Base-by-base conservation (phyloP, 2,113 vertebrate genomes). In the Oryzias woworae region DNA sequence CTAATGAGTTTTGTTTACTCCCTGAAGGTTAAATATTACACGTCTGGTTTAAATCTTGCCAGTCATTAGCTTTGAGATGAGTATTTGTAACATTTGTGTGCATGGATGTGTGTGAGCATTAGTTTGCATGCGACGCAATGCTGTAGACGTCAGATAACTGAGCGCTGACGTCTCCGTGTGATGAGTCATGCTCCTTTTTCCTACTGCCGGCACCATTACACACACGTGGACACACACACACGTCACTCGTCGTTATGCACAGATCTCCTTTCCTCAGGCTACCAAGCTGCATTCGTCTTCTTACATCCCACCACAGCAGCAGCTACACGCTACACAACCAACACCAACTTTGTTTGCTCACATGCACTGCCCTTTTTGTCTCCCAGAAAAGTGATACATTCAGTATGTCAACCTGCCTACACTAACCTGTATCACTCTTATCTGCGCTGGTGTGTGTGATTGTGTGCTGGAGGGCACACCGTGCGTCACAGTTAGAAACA, bases 171-270 rank as follows among this genome's bases (percentile, higher is more conserved):
- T 90, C 83, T 83, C 67, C 31, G 18, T 14, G 7, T 62, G 75
- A 83, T 90, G 88, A 89, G 63, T 90, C 90, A 89, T 65, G 22
- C 72, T 71, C 78, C 72, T 74, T 50, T 58, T 86, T 68, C 69
- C 49, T 54, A 31, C 46, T 68, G 59, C 71, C 53, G 31, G 43
- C 51, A 58, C 58, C 54, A 41, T 69, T 53, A 67, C 58, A 70
- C 23, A 53, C 42, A 67, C 45, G 26, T 16, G 66, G 44, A 61
- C 71, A 58, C 70, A 49, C 62, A 61, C 15, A 28, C 28, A 52
- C 44, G 64, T 62, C 70, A 71, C 64, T 81, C 66, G 60, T 67
- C 58, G 58, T 66, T 69, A 52, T 63, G 59, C 70, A 50, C 46
- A 70, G 53, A 53, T 80, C 71, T 58, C 47, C 53, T 51, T 53